phyloP scores from a whole-genome alignment of 2,113 vertebrate species.

The Ceyx cyanopectus region DNA sequence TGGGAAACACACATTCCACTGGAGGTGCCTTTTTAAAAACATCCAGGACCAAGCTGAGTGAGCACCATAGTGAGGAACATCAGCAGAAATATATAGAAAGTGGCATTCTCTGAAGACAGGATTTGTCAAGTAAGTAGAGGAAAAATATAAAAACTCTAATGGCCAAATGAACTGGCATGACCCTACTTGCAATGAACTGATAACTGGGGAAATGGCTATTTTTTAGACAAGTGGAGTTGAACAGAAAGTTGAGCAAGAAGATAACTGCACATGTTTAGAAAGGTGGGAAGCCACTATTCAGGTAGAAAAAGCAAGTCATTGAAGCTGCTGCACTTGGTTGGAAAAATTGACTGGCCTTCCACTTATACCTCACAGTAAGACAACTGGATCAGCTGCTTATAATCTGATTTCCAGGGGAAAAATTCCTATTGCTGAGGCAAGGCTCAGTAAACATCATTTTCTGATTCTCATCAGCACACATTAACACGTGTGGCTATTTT shows the following conservation, averaged over 20 bases:
- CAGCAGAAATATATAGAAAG: not conserved
- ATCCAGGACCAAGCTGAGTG: not conserved
- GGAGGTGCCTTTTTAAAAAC: not conserved
- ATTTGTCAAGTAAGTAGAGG: not conserved
- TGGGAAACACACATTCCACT: not conserved
- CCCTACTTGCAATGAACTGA: not conserved
- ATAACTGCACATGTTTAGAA: not conserved
- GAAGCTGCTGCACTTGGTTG: not conserved
- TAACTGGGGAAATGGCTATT: not conserved
- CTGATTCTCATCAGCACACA: not conserved
- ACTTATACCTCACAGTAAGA: not conserved
- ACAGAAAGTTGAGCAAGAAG: not conserved
- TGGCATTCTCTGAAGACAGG: not conserved
- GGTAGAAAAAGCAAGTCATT: not conserved
- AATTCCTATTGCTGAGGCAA: not conserved
- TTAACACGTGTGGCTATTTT: not conserved
- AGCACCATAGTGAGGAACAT: rapidly evolving
- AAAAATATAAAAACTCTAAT: not conserved
- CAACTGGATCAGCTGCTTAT: not conserved
- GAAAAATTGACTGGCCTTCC: not conserved
- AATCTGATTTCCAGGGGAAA: not conserved
- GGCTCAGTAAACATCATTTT: not conserved
- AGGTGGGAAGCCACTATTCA: not conserved
- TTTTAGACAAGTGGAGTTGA: not conserved
- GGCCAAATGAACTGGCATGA: not conserved